A percentile compares a stretch with the other conserved stretches of the same genome.
Conservation (phyloP, 2,888 invertebrate species). For the Oligia latruncula region DNA sequence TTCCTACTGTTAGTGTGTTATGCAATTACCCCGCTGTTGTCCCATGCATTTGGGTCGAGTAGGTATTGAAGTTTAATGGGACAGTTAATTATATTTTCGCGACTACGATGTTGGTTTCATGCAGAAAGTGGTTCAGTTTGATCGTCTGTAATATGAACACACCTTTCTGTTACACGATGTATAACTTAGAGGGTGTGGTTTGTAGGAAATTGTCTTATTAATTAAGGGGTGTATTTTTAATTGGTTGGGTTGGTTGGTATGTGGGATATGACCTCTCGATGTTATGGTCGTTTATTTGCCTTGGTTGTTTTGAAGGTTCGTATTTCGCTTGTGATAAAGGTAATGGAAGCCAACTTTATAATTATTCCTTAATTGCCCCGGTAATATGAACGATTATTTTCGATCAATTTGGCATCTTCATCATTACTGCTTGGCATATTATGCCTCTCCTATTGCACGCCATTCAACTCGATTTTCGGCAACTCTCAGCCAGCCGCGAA, state of each 20-base stretch:
- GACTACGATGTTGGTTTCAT: not conserved
- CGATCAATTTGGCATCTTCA: not conserved
- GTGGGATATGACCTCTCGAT: constrained; percentile 1
- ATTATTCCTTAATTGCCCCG: too few relatives aligned
- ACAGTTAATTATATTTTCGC: not conserved
- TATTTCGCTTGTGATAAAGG: too few relatives aligned
- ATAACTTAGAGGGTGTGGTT: constrained; percentile 2
- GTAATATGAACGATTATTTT: not conserved
- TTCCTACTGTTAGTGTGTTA: too few relatives aligned
- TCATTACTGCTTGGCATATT: too few relatives aligned
- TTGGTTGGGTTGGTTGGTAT: not conserved
- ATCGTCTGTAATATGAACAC: not conserved
- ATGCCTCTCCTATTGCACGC: too few relatives aligned
- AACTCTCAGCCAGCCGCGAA: too few relatives aligned
- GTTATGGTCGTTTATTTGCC: constrained; percentile 10
- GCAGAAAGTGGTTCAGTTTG: not conserved
- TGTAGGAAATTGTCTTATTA: not conserved
- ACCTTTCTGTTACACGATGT: not conserved
- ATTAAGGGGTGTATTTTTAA: constrained; percentile 25
- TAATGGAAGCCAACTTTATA: not conserved
- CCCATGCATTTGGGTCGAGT: too few relatives aligned
- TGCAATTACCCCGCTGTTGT: too few relatives aligned
- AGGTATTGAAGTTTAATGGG: not conserved
- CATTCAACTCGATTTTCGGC: too few relatives aligned
- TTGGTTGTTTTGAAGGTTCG: not conserved